Base-by-base conservation (phyloP, 2,888 invertebrate species). In the Dexiosoma caninum region DNA sequence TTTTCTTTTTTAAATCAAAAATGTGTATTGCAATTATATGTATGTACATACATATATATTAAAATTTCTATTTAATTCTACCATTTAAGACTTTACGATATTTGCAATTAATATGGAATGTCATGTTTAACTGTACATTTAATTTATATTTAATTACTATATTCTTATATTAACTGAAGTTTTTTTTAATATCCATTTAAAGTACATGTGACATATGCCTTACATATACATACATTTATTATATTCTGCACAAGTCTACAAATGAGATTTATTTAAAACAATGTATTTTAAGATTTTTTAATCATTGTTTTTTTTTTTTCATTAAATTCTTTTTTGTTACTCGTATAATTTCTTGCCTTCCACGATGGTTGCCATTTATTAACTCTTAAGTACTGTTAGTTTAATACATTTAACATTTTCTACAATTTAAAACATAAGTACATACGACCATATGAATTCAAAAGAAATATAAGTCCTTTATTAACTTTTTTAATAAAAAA, bases 311-410 rank as follows among this genome's bases (percentile, higher is more conserved):
- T 77, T 42, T 12, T 49, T n/a, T 40, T 35, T 30, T 12, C 30
- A 42, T 44, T 35, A 51, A 64, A 71, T 66, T 16, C 49, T 51
- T 44, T 35, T 2, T 12, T 27, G 37, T 55, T 5, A 40, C 12
- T 14, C 27, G 42, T 35, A 19, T n/a, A 66, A 27, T 32, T 67
- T 75, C 10, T 27, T 81, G 81, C 81, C 81, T 81, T 81, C 81
- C 81, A 77, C 55, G 76, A 64, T 78, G 70, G 66, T 55, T 62
- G 62, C 70, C 75, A 78, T 81, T 81, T 76, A 55, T 78, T 78
- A 57, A 62, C 67, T 70, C 69, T 71, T 75, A 76, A 71, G 74
- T 64, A 23, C 53, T 55, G 23, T 44, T 57, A 67, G 60, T 62
- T 53, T 72, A 74, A 76, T 70, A 66, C 32, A 30, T 64, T 70